These are phyloP conservation scores for Chrysodeixis includens DNA, from an alignment of 2,888 invertebrate genomes.

Conservation along the genomic window DNA sequence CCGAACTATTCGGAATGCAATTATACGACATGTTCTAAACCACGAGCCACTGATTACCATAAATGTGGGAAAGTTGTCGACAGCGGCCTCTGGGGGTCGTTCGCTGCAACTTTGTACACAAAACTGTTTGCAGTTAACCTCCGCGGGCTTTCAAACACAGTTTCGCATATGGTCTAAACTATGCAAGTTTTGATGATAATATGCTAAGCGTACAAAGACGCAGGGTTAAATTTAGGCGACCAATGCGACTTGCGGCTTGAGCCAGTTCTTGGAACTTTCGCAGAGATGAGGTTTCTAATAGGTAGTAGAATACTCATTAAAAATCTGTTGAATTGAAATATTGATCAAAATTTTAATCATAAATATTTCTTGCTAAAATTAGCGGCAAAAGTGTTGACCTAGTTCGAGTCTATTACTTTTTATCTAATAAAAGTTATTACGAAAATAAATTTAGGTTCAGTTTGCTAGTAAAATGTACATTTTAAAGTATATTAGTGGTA, in stretches of 20 bases:
- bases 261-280: no score
- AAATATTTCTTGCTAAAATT: not conserved
- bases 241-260: not conserved
- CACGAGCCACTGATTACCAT: not conserved
- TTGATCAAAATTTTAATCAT: not conserved
- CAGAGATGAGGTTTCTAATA: no score
- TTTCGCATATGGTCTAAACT: not conserved
- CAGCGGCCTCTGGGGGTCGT: constrained; percentile 1
- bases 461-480: not conserved
- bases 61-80: constrained; percentile 1
- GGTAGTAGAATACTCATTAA: no score
- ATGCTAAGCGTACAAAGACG: not conserved
- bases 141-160: not conserved
- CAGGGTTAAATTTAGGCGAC: not conserved
- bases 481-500: not conserved
- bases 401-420: not conserved
- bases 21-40: not conserved
- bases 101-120: constrained; percentile 1
- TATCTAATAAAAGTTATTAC: no score
- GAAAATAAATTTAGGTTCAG: not conserved
- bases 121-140: not conserved
- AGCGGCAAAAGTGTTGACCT: not conserved
- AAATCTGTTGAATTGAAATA: not conserved
- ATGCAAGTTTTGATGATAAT: not conserved
- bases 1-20: not conserved